Evolutionary conservation across 2,888 invertebrate species (phyloP).

Genomic region (Euzetes globulus): DNA sequence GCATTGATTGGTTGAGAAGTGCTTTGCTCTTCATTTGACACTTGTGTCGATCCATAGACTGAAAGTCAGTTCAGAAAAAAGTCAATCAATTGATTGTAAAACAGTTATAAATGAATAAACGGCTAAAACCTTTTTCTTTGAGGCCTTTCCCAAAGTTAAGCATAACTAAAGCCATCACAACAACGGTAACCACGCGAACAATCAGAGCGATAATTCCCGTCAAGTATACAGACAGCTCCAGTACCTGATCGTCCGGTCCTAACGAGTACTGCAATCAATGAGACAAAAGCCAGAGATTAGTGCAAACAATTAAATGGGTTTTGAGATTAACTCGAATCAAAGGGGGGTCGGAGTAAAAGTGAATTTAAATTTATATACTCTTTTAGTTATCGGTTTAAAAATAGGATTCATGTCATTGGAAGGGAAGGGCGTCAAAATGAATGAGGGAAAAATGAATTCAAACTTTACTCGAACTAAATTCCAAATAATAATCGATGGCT

Average conservation of each 20-base stretch:
- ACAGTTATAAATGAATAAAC: background rate
- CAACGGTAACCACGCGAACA: conserved; percentile 37
- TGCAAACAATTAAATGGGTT: background rate
- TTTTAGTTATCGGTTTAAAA: background rate
- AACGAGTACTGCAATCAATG: conserved; percentile 33
- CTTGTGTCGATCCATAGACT: background rate
- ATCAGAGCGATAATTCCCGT: conserved; percentile 39
- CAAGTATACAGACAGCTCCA: conserved; percentile 36
- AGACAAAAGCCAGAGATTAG: background rate
- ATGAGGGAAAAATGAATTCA: background rate
- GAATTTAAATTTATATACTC: too few relatives aligned
- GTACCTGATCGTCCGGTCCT: conserved; percentile 29
- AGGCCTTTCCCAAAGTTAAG: conserved; percentile 40
- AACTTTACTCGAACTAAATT: conserved; percentile 42
- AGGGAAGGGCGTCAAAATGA: background rate
- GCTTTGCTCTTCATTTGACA: background rate
- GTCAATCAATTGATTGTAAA: background rate
- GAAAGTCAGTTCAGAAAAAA: background rate
- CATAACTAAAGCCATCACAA: conserved; percentile 36
- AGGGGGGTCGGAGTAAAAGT: too few relatives aligned
- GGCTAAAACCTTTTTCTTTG: conserved; percentile 38
- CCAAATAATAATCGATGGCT: conserved; percentile 44
- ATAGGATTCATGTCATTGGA: background rate
- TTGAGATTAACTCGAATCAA: background rate
- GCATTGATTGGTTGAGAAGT: background rate